Base-by-base conservation (phyloP, 2,888 invertebrate species). In the Sphinx pinastri region DNA sequence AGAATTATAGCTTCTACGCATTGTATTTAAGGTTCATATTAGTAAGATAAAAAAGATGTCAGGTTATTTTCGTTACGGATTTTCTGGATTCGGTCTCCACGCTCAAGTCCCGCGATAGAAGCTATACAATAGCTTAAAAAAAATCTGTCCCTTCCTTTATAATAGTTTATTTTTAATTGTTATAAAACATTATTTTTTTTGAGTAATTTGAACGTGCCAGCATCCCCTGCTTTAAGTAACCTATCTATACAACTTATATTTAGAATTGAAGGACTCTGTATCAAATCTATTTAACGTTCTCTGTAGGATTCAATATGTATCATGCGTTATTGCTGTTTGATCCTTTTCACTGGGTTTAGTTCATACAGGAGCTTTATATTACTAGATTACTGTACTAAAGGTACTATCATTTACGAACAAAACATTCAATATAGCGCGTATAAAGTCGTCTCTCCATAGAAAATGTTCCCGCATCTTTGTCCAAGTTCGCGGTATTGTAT, bases 391-490 rank as follows among this genome's bases (percentile, higher is more conserved):
- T 52, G 19, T 16, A 58, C 14, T 7, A 59, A 49, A 14, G n/a
- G 58, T 31, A 16, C 13, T 31, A 67, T 25, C 25, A 2, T 59
- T 58, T 57, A 59, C 49, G 19, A 25, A 49, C 57, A 58, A 19
- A 16, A 51, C 31, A 68, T 16, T 51, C 58, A 25, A 51, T 59
- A 58, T 57, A 14, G 38, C 25, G 51, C 16, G 12, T 13, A 49
- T 38, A 68, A 55, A 47, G 4, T 63, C 47, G 63, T 14, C 16
- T 47, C 60, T 45, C 6, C 14, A 13, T 57, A 57, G 14, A 68
- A 55, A 68, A 68, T 68, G 68, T 45, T 57, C 68, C 19, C 19
- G 19, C 31, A 57, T 68, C 52, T 69, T 57, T 54, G 52, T 60
- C 19, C 45, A 47, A 19, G 49, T 58, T 25, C 25, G 25, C n/a